These are phyloP conservation scores for Enhydra lutris DNA, from an alignment of 2,113 vertebrate genomes.

Conservation along the genomic window DNA sequence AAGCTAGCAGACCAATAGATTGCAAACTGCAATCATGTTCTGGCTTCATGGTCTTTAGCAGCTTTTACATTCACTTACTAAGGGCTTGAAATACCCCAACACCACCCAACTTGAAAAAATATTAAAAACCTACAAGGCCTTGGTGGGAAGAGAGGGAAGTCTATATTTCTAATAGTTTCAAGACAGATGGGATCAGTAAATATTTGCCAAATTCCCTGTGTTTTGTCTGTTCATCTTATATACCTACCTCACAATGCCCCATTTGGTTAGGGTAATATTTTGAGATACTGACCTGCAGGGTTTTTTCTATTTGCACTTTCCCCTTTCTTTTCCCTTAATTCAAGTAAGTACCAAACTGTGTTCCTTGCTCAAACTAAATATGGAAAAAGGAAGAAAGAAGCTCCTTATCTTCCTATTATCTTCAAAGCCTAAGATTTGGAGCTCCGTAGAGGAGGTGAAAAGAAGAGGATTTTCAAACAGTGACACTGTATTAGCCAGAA, in stretches of 20 bases:
- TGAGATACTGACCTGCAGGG: background rate
- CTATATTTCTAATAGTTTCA: background rate
- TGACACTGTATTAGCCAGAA: background rate
- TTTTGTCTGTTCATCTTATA: background rate
- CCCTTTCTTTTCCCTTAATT: background rate
- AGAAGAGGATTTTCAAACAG: background rate
- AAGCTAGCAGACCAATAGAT: background rate
- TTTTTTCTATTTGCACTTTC: background rate
- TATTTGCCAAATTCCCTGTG: background rate
- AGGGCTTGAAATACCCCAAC: background rate
- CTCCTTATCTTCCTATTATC: background rate
- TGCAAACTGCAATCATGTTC: background rate
- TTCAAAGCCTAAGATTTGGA: background rate
- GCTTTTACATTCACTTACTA: background rate
- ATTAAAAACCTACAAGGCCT: background rate
- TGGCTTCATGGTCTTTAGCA: background rate
- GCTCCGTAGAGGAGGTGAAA: background rate
- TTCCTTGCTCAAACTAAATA: background rate
- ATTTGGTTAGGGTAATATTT: background rate
- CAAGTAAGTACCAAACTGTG: background rate
- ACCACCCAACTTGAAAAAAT: slow-evolving; percentile 16
- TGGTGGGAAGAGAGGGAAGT: background rate
- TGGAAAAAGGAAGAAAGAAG: background rate
- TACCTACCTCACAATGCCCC: background rate
- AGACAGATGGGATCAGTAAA: background rate